Evolutionary conservation across 2,888 invertebrate genomes (phyloP), one percentile per base, ranked within the genome.

Genomic region (Drosophila heteroneura): DNA sequence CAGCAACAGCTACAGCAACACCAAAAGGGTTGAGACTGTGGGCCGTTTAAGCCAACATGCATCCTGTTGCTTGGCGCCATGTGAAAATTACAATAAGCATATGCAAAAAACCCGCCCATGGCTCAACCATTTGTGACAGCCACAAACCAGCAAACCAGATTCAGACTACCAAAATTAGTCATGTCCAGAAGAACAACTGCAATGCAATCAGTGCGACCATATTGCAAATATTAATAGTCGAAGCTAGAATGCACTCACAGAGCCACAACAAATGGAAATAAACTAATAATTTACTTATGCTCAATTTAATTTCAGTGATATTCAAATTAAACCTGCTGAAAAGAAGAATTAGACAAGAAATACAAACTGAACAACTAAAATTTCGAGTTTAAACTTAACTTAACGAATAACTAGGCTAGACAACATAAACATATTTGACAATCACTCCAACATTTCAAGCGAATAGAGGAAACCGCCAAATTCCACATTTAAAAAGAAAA

Each of bases 41-140:
- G 75, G 64, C 64, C 47, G 58, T 52, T 51, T 56, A 47, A 37
- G 47, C 66, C 47, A 63, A 69, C 64, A 39, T 37, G 39, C 74
- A 74, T 81, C 74, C 81, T 74, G 71, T 65, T 59, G 61, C 72
- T 71, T 70, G 86, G 89, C 89, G 85, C 85, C 89, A 85, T 67
- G 44, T 65, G 74, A 63, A 79, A 87, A 85, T 81, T 85, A 80
- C 69, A 76, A 82, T 82, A 74, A 77, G 41, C 86, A 81, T 79
- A 89, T 85, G 86, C 66, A 82, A 76, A 69, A 69, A 35, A n/a
- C 28, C 77, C 85, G 89, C 87, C 89, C 85, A 81, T 64, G 61
- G 53, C 41, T 57, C 39, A 39, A 49, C 41, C 58, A 30, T 37
- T 56, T 54, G 44, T 59, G 72, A 51, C 62, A 63, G 37, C 56